phyloP scores from a whole-genome alignment of 2,113 vertebrate genomes.

The Syngnathus scovelli region DNA sequence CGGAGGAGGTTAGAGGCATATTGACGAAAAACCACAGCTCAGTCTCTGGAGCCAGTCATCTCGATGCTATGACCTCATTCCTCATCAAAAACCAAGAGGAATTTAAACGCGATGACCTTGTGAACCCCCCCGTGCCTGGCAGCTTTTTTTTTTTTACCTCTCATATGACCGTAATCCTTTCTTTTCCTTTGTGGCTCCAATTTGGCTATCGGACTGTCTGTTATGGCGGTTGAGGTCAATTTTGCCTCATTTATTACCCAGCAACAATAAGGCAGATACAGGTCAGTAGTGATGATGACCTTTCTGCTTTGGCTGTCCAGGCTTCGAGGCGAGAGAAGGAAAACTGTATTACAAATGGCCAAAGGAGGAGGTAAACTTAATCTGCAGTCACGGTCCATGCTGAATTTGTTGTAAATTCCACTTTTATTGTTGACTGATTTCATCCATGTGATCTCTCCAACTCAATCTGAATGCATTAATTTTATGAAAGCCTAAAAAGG shows the following conservation, averaged over 20 bases:
- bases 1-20: conserved; percentile 40
- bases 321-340: conserved; percentile 11
- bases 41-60: conserved; percentile 32
- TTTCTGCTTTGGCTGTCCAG: conserved; percentile 15
- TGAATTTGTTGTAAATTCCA: conserved; percentile 1
- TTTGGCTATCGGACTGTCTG: conserved; percentile 18
- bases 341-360: background rate
- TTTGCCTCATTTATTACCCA: conserved; percentile 31
- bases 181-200: conserved; percentile 28
- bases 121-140: conserved; percentile 12
- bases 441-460: background rate
- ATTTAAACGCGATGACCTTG: conserved; percentile 27
- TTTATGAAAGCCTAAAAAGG: background rate
- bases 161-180: conserved; percentile 11
- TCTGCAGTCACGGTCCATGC: too few species aligned
- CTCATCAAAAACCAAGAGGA: conserved; percentile 24
- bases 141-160: background rate
- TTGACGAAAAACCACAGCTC: conserved; percentile 35
- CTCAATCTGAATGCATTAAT: background rate
- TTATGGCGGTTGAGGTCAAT: conserved; percentile 24
- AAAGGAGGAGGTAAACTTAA: background rate
- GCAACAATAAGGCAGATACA: conserved; percentile 29
- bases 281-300: conserved; percentile 37
- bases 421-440: background rate
- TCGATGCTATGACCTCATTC: conserved; percentile 50